Conservation (phyloP, 1,140 invertebrate species). For the Chymomyza costata region DNA sequence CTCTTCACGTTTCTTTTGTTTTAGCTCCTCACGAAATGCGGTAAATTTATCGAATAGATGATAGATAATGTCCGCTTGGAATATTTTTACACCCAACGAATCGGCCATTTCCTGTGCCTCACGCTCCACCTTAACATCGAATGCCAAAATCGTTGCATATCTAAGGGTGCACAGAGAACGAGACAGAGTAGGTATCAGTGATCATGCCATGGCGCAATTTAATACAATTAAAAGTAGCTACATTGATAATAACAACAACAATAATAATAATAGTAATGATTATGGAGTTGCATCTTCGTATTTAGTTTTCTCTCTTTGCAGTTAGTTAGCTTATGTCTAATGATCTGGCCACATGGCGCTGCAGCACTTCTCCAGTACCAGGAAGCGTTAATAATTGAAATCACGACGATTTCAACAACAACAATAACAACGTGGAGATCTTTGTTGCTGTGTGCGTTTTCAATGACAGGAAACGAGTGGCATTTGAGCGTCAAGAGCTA, state of each 20-base stretch:
- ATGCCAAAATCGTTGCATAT: constrained; percentile 98
- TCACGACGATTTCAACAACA: constrained; percentile 37
- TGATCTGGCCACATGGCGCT: constrained; percentile 43
- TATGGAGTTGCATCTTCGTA: constrained; percentile 13
- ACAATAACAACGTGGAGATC: too few species aligned
- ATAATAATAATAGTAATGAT: constrained; percentile 45
- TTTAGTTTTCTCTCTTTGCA: constrained; percentile 26
- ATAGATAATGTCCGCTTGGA: constrained; percentile 99
- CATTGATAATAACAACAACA: constrained; percentile 1
- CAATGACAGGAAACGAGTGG: constrained; percentile 62
- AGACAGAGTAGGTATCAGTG: constrained; percentile 15
- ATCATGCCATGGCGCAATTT: constrained; percentile 29
- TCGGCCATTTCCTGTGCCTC: constrained; percentile 99
- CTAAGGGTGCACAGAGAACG: constrained; percentile 74
- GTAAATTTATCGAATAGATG: constrained; percentile 99
- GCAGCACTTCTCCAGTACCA: constrained; percentile 25
- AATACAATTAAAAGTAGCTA: constrained; percentile 50
- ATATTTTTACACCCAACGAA: constrained; percentile 94
- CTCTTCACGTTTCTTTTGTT: constrained; percentile 93
- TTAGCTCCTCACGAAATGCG: constrained; percentile 95
- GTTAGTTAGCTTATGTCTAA: constrained; percentile 37
- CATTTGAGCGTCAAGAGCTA: constrained; percentile 41
- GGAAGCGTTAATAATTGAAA: constrained; percentile 65
- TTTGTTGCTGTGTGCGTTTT: constrained; percentile 35
- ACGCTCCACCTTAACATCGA: constrained; percentile 98